A percentile compares a stretch with the other conserved stretches of the same genome.
Conservation (phyloP, 1,140 invertebrate genomes). For the Drosophila arizonae region DNA sequence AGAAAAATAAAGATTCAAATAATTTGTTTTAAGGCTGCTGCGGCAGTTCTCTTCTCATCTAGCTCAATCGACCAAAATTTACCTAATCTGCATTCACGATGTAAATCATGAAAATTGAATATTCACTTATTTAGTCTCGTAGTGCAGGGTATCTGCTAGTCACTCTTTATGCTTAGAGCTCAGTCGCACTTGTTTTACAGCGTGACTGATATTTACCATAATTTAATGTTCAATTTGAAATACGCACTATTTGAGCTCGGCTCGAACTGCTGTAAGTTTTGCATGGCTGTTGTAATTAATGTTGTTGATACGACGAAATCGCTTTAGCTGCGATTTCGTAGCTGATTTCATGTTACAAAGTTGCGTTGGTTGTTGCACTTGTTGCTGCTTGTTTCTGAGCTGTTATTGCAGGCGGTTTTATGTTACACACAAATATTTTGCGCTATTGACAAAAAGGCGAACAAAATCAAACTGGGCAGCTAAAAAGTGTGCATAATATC, state of each 20-base stretch:
- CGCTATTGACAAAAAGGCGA: conserved; percentile 59
- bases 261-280: conserved; percentile 51
- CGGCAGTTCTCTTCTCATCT: too few species aligned
- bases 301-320: conserved; percentile 70
- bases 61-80: too few species aligned
- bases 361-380: conserved; percentile 50
- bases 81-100: too few species aligned
- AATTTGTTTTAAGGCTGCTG: too few species aligned
- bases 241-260: conserved; percentile 44
- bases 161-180: neutral
- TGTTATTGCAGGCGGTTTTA: conserved; percentile 67
- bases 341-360: conserved; percentile 57
- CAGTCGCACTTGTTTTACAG: conserved; percentile 5
- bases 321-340: conserved; percentile 50
- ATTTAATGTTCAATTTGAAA: conserved; percentile 17
- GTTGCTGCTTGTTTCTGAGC: conserved; percentile 32
- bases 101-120: too few species aligned
- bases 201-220: conserved; percentile 33
- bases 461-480: conserved; percentile 1
- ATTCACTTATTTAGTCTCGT: too few species aligned
- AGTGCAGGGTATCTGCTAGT: neutral
- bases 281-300: conserved; percentile 77
- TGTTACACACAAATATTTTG: conserved; percentile 75
- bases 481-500: conserved; percentile 38
- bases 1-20: too few species aligned